Base-by-base conservation (phyloP, 2,888 invertebrate genomes). In the Calameuta pallipes region DNA sequence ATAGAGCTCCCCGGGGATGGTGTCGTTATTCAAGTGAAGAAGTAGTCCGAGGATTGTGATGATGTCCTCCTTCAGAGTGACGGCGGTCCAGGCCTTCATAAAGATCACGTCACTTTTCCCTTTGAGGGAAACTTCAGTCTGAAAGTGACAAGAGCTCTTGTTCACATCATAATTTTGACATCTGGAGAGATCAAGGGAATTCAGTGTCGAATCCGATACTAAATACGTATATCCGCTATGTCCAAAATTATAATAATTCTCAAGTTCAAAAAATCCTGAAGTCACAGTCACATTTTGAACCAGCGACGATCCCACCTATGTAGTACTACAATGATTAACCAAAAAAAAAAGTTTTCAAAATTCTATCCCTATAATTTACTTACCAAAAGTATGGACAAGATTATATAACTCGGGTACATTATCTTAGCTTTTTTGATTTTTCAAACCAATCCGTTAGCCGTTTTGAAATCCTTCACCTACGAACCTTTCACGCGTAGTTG, bases 1-100 rank as follows among this genome's bases (percentile, higher is more conserved):
- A 77, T 83, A 82, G 35, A 78, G 82, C 41, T 83, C 83, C 30
- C 79, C 80, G 34, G 80, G 75, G 37, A 86, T 82, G 35, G 79
- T 74, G 69, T 82, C 81, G 71, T 80, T 82, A 75, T 81, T 75
- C 78, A 83, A 82, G 73, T 86, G 85, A 79, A 86, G 82, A 76
- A 88, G 78, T 80, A 83, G 85, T 71, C 85, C 85, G 74, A 86
- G 81, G 74, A 85, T 77, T 2, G 82, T 82, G 75, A 84, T 81
- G 34, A 87, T 85, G 78, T 87, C 86, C 78, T 87, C 85, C 69
- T 84, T 82, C 69, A 85, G 74, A 31, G 84, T 85, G 75, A 80
- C 80, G 33, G 85, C 83, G 11, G 81, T 82, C 85, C 82, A 84
- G 73, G 85, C 85, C 69, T 83, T 84, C 78, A 84, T 82, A 41